A percentile compares a stretch with the other conserved stretches of the same genome.
These are phyloP conservation scores for Zaprionus lachaisei DNA, from an alignment of 1,140 invertebrate genomes.

Conservation along the genomic window DNA sequence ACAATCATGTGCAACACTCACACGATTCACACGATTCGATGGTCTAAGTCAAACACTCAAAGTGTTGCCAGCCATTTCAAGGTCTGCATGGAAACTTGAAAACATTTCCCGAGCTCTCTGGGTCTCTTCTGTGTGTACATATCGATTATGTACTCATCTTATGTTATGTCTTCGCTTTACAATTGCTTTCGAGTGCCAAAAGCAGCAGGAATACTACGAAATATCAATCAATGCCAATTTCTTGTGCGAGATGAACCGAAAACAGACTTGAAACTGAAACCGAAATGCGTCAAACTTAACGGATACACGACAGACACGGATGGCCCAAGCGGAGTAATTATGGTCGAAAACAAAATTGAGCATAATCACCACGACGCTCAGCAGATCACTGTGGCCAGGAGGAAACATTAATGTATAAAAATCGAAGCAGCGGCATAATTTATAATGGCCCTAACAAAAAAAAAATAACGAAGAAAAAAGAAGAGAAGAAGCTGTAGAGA, in stretches of 20 bases:
- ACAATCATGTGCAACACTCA: constrained; percentile 12
- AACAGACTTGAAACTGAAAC: constrained; percentile 1
- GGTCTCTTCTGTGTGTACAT: background rate
- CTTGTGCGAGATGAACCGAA: constrained; percentile 61
- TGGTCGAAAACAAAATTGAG: constrained; percentile 82
- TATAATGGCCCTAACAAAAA: constrained; percentile 60
- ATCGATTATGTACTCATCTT: constrained; percentile 17
- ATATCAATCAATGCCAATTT: constrained; percentile 81
- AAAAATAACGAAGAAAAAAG: constrained; percentile 32
- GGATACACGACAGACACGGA: constrained; percentile 38
- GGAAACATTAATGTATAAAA: constrained; percentile 68
- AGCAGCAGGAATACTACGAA: constrained; percentile 42
- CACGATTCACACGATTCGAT: constrained; percentile 28
- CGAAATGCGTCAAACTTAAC: constrained; percentile 22
- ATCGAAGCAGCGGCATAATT: constrained; percentile 73
- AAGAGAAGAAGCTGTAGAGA: constrained; percentile 24
- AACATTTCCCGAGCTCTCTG: constrained; percentile 20
- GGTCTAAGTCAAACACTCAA: constrained; percentile 39
- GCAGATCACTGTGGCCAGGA: constrained; percentile 12
- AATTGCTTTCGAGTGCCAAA: constrained; percentile 48
- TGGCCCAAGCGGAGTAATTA: constrained; percentile 63
- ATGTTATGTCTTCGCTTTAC: constrained; percentile 8
- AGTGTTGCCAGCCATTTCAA: constrained; percentile 25
- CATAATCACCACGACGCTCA: constrained; percentile 69
- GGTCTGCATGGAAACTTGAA: constrained; percentile 34